A percentile compares a stretch with the other conserved stretches of the same genome.
Conservation (phyloP, 2,113 vertebrate genomes). For the Eptesicus fuscus region DNA sequence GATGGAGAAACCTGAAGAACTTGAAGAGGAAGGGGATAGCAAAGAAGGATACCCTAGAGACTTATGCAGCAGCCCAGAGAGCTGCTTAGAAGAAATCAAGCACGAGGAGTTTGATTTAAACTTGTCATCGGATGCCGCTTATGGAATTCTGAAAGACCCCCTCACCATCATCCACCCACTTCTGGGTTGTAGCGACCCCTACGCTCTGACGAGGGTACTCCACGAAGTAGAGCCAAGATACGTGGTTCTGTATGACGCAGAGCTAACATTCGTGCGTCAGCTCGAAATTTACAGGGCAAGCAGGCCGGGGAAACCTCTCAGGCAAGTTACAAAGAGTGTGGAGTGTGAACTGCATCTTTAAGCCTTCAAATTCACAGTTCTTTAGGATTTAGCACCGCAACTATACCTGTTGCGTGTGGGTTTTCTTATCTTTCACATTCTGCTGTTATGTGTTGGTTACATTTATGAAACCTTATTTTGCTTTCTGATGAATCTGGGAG, state of each 20-base stretch:
- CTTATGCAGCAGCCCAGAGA: constrained; percentile 68
- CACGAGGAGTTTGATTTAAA: constrained; percentile 83
- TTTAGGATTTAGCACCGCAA: not conserved
- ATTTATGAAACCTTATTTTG: not conserved
- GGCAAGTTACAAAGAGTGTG: constrained; percentile 75
- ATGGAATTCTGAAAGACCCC: constrained; percentile 91
- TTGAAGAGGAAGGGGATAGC: constrained; percentile 54
- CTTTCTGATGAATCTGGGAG: not conserved
- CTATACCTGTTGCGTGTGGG: not conserved
- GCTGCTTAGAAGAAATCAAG: constrained; percentile 60
- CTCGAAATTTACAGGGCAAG: constrained; percentile 94
- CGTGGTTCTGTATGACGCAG: constrained; percentile 93
- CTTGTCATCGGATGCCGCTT: constrained; percentile 90
- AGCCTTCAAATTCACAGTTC: not conserved
- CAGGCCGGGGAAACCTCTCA: constrained; percentile 90
- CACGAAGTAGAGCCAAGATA: constrained; percentile 94
- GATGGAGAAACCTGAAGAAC: constrained; percentile 83
- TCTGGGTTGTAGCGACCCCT: constrained; percentile 92
- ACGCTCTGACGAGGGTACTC: constrained; percentile 91
- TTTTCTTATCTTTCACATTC: not conserved
- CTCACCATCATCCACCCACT: constrained; percentile 93
- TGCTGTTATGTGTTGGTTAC: not conserved
- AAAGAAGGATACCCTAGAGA: constrained; percentile 54
- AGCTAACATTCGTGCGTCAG: constrained; percentile 94
- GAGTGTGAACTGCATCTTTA: not conserved